Percentiles rank a stretch among this genome's conserved stretches.
Conservation (phyloP, 2,113 vertebrate genomes). For the Siniperca knerii region DNA sequence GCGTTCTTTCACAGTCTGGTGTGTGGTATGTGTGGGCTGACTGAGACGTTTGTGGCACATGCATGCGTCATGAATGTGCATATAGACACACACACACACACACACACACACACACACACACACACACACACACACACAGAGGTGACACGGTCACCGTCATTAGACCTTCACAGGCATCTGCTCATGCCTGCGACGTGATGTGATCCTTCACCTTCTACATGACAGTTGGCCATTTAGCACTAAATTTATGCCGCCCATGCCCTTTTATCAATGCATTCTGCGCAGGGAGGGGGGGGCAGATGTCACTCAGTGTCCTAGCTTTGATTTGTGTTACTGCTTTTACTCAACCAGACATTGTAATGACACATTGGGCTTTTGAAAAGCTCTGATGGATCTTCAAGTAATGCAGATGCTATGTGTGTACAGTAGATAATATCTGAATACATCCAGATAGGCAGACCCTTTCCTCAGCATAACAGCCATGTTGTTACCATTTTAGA, state of each 20-base stretch:
- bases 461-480: not conserved
- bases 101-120: conserved; percentile 24
- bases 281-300: conserved; percentile 75
- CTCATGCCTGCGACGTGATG: conserved; percentile 73
- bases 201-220: conserved; percentile 82
- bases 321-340: conserved; percentile 80
- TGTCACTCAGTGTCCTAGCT: conserved; percentile 85
- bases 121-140: conserved; percentile 34
- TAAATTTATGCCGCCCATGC: conserved; percentile 83
- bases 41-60: conserved; percentile 36
- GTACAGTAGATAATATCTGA: conserved; percentile 39
- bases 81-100: conserved; percentile 24
- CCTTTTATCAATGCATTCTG: conserved; percentile 85
- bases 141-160: conserved; percentile 81
- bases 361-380: conserved; percentile 67
- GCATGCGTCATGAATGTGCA: conserved; percentile 51
- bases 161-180: conserved; percentile 83
- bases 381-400: conserved; percentile 57
- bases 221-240: conserved; percentile 80
- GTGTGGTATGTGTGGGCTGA: conserved; percentile 50
- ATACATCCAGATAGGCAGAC: not conserved
- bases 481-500: conserved; percentile 6
- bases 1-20: conserved; percentile 40
- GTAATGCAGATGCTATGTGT: conserved; percentile 45
- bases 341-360: conserved; percentile 72